These are phyloP conservation scores for Caiman crocodilus DNA, from an alignment of 2,797 vertebrate genomes.

Conservation along the genomic window DNA sequence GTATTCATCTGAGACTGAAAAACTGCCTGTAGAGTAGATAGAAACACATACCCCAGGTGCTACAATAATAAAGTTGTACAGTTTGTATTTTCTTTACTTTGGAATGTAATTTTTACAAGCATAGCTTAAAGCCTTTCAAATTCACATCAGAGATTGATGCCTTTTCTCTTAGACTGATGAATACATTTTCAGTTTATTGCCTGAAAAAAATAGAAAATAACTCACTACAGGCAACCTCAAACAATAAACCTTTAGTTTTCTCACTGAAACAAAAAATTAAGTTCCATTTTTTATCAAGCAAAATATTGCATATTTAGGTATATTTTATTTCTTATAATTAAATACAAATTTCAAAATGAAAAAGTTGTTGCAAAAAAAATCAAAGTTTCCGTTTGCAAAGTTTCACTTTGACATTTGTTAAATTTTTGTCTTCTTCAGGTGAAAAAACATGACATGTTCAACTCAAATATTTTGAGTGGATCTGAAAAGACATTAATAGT, in stretches of 20 bases:
- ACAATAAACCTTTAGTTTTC: background rate
- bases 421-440: background rate
- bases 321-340: no score
- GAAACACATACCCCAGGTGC: background rate
- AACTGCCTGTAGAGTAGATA: slow-evolving; percentile 1
- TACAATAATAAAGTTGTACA: slow-evolving; percentile 1
- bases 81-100: background rate
- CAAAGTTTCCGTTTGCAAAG: no score
- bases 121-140: background rate
- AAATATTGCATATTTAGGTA: no score
- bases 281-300: no score
- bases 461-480: background rate
- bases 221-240: background rate
- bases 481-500: background rate
- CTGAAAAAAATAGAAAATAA: background rate
- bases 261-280: background rate
- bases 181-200: background rate
- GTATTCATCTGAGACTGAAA: background rate
- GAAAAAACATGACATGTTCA: background rate
- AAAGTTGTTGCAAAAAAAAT: no score
- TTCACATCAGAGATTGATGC: background rate
- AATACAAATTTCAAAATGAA: no score
- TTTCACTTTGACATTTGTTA: no score
- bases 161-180: background rate
- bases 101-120: background rate